Evolutionary conservation across 2,888 invertebrate genomes (phyloP), one percentile per base, ranked within the genome.

Genomic region (Hecatera dysodea): DNA sequence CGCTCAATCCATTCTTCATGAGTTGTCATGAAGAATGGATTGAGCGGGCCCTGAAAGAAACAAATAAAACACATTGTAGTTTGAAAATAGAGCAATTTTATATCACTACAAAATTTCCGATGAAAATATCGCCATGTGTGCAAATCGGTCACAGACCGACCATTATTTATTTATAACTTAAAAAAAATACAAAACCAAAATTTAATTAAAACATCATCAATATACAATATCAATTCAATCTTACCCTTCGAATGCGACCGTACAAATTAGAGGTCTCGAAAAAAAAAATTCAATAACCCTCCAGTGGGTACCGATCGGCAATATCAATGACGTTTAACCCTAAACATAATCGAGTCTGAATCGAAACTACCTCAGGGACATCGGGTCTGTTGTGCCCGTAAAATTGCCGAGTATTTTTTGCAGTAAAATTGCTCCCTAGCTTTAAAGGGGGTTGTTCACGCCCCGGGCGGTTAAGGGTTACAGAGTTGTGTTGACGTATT

Each of bases 281-380:
- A 91, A 92, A 65, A n/a, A 92, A 94, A 92, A 93, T 92, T 92
- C 90, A 92, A 94, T 94, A 92, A 93, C 93, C 93, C 94, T 92
- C 93, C 89, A 90, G 91, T 89, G 93, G 90, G 88, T 89, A 87
- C 90, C 92, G 91, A 93, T 93, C 93, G 93, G 92, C 92, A 93
- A 95, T 96, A 96, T 95, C 95, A 95, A 95, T 95, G 95, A 94
- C 94, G 92, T 94, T 95, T 96, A 95, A 96, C 96, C 96, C 95
- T 95, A 94, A 94, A 95, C 93, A 94, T 95, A 95, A 96, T 96
- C 94, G 95, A 91, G 93, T 92, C 90, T 89, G 93, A 92, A 94
- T 94, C 92, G 94, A 94, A 95, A 95, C 95, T 95, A 96, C 95
- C 95, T 96, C 90, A 89, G 95, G 95, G 95, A 94, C 95, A 92